Evolutionary conservation across 2,888 invertebrate genomes (phyloP).

Genomic region (Pseudococcus viburni): DNA sequence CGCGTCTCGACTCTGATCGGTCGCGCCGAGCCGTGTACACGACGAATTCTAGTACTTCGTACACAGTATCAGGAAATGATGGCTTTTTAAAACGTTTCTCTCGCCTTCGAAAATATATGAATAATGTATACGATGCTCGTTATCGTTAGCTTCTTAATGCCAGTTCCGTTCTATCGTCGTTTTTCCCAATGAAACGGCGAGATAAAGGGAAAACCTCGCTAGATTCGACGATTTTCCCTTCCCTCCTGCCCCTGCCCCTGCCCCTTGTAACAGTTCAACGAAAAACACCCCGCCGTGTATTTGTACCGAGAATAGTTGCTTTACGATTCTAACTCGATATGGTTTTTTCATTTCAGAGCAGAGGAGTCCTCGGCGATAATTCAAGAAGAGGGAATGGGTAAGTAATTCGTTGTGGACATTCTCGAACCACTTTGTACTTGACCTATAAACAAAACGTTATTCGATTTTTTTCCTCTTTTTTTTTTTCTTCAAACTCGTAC

Average conservation of each 20-base stretch:
- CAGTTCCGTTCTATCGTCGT: slow-evolving; percentile 41
- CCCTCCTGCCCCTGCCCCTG: too few relatives aligned
- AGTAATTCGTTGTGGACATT: slow-evolving; percentile 71
- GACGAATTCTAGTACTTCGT: not conserved
- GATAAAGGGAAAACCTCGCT: not conserved
- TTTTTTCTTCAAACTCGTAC: not conserved
- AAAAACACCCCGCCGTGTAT: not conserved
- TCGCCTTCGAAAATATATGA: slow-evolving; percentile 43
- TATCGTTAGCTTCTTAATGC: slow-evolving; percentile 57
- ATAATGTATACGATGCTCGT: slow-evolving; percentile 42
- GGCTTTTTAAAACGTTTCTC: slow-evolving; percentile 35
- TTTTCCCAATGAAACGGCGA: not conserved
- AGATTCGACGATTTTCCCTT: not conserved
- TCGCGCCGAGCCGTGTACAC: not conserved
- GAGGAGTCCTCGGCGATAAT: slow-evolving; percentile 84
- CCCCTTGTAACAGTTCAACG: not conserved
- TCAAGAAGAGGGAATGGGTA: slow-evolving; percentile 87
- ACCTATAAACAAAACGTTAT: slow-evolving; percentile 42
- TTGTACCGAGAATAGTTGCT: slow-evolving; percentile 70
- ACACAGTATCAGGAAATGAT: slow-evolving; percentile 29
- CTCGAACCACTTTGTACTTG: slow-evolving; percentile 50
- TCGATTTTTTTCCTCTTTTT: slow-evolving; percentile 13
- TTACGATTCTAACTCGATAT: slow-evolving; percentile 71
- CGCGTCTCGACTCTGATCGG: not conserved
- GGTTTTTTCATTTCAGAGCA: slow-evolving; percentile 84